These are phyloP conservation scores for Galleria mellonella DNA, from an alignment of 1,140 invertebrate genomes.

Conservation along the genomic window DNA sequence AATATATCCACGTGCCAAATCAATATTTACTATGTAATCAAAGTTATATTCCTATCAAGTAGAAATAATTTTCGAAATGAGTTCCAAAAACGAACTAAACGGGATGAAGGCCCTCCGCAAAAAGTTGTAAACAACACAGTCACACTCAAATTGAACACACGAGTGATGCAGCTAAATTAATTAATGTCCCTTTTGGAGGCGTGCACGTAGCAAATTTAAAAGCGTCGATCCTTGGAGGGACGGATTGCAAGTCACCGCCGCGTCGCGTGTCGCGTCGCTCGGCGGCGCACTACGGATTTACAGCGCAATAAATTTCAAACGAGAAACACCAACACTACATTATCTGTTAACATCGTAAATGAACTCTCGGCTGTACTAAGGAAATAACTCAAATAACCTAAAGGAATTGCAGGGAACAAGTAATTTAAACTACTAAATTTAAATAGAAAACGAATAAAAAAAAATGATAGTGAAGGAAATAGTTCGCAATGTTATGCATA, in stretches of 20 bases:
- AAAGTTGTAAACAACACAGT: slow-evolving; percentile 38
- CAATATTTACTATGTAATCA: too few species aligned
- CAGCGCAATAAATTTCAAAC: slow-evolving; percentile 52
- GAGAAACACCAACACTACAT: slow-evolving; percentile 33
- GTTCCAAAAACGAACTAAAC: too few species aligned
- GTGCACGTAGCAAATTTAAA: slow-evolving; percentile 41
- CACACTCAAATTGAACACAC: slow-evolving; percentile 50
- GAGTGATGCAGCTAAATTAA: slow-evolving; percentile 57
- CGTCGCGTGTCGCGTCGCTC: slow-evolving; percentile 19
- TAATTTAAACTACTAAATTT: too few species aligned
- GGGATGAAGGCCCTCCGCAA: slow-evolving; percentile 9
- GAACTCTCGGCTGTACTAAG: slow-evolving; percentile 26
- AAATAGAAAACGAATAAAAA: too few species aligned
- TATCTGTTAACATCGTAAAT: slow-evolving; percentile 61
- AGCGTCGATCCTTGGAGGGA: slow-evolving; percentile 26
- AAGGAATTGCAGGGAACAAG: slow-evolving; percentile 27
- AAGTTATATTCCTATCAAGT: too few species aligned
- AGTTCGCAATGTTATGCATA: too few species aligned
- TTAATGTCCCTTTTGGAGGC: slow-evolving; percentile 54
- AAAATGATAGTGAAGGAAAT: too few species aligned
- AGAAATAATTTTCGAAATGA: too few species aligned
- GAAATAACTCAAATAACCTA: slow-evolving; percentile 32
- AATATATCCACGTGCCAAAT: too few species aligned
- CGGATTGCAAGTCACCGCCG: slow-evolving; percentile 54
- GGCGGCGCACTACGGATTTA: slow-evolving; percentile 37